These are phyloP conservation scores for Pharmacophagus antenor DNA, from an alignment of 2,888 invertebrate species.

Conservation along the genomic window DNA sequence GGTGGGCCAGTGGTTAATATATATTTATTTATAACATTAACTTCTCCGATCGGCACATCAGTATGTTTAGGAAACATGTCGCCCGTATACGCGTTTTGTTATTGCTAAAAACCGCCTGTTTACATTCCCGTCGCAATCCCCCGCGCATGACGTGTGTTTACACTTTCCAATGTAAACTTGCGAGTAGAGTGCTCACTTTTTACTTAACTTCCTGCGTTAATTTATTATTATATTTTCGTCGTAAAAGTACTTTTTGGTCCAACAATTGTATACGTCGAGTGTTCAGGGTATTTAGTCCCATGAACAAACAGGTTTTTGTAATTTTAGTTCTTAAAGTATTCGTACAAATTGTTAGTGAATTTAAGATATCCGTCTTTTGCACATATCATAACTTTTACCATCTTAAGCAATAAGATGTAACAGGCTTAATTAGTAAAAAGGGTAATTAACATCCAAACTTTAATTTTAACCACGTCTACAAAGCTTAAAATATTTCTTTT, in stretches of 20 bases:
- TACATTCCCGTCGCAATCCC: slow-evolving; percentile 18
- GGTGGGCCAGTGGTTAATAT: too few relatives aligned
- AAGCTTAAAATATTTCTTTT: too few relatives aligned
- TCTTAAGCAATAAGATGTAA: too few relatives aligned
- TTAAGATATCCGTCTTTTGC: too few relatives aligned
- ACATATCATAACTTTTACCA: too few relatives aligned
- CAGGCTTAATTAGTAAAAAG: too few relatives aligned
- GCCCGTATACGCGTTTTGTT: slow-evolving; percentile 14
- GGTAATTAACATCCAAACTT: too few relatives aligned
- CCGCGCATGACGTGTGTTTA: slow-evolving; percentile 19
- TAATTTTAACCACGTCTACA: too few relatives aligned
- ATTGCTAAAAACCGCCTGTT: slow-evolving; percentile 18
- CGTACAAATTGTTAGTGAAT: too few relatives aligned
- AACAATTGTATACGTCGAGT: neutral
- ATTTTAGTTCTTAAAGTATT: too few relatives aligned
- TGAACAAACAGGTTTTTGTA: too few relatives aligned
- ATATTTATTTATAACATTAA: neutral
- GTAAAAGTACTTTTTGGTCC: neutral
- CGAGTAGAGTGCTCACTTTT: slow-evolving; percentile 12
- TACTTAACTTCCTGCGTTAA: slow-evolving; percentile 14
- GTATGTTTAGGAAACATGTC: slow-evolving; percentile 16
- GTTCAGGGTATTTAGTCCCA: too few relatives aligned
- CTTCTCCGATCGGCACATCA: neutral
- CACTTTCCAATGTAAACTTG: slow-evolving; percentile 13
- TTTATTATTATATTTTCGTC: slow-evolving; percentile 2